Conservation (phyloP, 1,140 invertebrate genomes). For the Bombus turneri region DNA sequence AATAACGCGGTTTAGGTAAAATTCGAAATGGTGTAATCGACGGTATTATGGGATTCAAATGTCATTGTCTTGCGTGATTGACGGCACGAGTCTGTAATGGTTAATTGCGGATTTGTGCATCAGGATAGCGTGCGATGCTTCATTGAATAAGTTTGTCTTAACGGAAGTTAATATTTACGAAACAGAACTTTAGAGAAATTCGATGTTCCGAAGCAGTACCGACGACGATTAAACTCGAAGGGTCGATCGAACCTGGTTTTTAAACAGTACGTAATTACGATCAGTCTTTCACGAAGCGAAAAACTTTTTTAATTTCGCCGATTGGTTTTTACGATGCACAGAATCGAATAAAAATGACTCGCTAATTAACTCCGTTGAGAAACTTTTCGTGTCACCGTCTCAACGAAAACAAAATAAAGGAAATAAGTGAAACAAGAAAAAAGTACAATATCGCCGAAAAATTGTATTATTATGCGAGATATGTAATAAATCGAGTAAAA, state of each 20-base stretch:
- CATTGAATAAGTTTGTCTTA: neutral
- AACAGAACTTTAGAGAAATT: neutral
- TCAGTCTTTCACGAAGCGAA: neutral
- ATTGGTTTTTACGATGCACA: neutral
- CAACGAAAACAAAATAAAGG: too few relatives aligned
- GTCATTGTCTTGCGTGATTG: neutral
- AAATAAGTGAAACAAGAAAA: neutral
- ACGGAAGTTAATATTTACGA: slow-evolving; percentile 4
- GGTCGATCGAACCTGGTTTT: neutral
- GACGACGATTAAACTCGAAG: neutral
- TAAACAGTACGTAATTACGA: neutral
- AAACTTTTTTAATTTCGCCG: slow-evolving; percentile 9
- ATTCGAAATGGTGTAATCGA: neutral
- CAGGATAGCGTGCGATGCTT: neutral
- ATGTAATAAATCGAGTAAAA: neutral
- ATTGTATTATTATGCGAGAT: neutral
- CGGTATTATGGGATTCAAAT: neutral
- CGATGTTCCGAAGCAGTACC: neutral
- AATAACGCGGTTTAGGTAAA: neutral
- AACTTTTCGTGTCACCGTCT: neutral
- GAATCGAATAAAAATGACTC: neutral
- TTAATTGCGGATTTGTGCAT: slow-evolving; percentile 1
- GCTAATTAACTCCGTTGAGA: neutral
- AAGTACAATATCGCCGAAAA: neutral
- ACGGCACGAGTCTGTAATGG: slow-evolving; percentile 13